Evolutionary conservation across 2,797 vertebrate species (phyloP).

Genomic region (Rousettus madagascariensis): DNA sequence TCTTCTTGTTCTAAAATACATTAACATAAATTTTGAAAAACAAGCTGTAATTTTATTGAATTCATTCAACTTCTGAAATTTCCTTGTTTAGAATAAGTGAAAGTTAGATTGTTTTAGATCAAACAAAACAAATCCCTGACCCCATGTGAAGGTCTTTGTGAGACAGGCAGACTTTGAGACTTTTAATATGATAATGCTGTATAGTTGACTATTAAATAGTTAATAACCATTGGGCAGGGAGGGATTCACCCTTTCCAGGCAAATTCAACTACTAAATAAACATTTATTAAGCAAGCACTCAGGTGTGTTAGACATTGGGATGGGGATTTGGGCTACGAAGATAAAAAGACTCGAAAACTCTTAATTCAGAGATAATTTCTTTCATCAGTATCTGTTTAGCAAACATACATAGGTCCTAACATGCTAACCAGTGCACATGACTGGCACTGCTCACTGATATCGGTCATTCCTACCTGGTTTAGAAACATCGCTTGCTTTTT

Average conservation of each 20-base stretch:
- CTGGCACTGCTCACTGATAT: background rate
- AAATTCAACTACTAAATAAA: background rate
- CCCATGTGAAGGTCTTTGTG: background rate
- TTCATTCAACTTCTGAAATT: background rate
- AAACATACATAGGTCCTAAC: background rate
- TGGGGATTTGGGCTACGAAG: background rate
- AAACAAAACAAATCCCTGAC: background rate
- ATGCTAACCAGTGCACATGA: background rate
- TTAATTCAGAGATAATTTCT: background rate
- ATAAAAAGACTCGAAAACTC: background rate
- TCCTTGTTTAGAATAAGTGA: background rate
- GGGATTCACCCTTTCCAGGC: background rate
- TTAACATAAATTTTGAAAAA: background rate
- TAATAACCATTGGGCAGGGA: background rate
- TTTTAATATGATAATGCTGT: background rate
- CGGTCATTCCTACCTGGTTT: background rate
- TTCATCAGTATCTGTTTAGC: background rate
- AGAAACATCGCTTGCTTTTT: background rate
- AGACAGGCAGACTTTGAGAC: background rate
- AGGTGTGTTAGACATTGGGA: background rate
- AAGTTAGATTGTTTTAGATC: background rate
- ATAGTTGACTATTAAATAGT: background rate
- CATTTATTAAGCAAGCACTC: background rate
- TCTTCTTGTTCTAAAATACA: background rate
- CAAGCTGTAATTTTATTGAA: conserved; percentile 1